Base-by-base conservation (phyloP, 2,888 invertebrate genomes). In the Tetragonisca angustula region DNA sequence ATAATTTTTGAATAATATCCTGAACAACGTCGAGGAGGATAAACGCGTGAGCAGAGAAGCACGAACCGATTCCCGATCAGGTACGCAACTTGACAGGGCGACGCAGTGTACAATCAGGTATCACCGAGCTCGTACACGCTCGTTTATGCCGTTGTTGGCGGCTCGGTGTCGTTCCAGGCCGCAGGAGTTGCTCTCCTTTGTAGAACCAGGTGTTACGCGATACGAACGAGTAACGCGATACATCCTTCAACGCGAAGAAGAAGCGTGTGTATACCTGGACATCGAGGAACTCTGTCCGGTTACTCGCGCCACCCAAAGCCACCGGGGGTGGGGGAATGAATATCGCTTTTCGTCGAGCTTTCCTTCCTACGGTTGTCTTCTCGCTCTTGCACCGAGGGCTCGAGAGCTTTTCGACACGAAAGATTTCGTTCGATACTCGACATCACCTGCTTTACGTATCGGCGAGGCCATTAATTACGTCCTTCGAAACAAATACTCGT, bases 271-370 rank as follows among this genome's bases (percentile, higher is more conserved):
- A 75, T 49, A 78, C 62, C 65, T 83, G 84, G 79, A 88, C 84
- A 84, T 87, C 82, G 89, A 85, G 87, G 79, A 81, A 89, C 85
- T 89, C 75, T 73, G 79, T 89, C 84, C 76, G 68, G 61, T 83
- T 79, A 81, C 82, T 85, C 85, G 84, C 83, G 86, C 86, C 83
- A 84, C 86, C 84, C 83, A 77, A 86, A 89, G 79, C 83, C 43
- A 43, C 43, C 11, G 2, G 43, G 2, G 36, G 36, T 4, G 4
- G 36, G 43, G 43, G 15, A 76, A 79, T 83, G 83, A 86, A 89
- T 89, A 89, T 89, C 89, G 80, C 87, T 85, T 89, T 89, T 89
- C 88, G 80, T 82, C 87, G 68, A 87, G 85, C 87, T 88, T 84
- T 86, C 87, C 79, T 89, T 89, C 88, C 84, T 80, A 17, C 69